phyloP scores from a whole-genome alignment of 2,797 vertebrate species.

The Clarias laeviceps region DNA sequence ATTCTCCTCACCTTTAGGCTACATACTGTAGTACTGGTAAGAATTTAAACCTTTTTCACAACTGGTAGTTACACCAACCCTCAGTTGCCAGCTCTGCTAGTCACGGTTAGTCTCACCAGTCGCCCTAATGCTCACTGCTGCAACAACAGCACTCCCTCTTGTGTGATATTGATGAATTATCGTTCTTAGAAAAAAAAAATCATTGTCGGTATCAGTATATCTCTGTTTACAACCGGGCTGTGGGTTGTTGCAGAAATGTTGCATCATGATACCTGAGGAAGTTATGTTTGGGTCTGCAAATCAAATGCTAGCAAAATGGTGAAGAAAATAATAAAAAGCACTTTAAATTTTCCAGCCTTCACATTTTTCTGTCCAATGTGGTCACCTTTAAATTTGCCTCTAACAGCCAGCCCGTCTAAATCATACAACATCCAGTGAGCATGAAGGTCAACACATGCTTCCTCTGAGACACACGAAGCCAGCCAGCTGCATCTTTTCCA shows the following conservation, averaged over 20 bases:
- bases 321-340: background rate
- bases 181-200: too few relatives aligned
- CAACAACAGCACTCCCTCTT: too few relatives aligned
- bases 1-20: too few relatives aligned
- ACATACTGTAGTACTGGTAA: too few relatives aligned
- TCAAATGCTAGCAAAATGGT: background rate
- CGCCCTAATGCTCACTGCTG: too few relatives aligned
- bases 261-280: background rate
- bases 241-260: background rate
- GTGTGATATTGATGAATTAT: too few relatives aligned
- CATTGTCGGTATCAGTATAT: too few relatives aligned
- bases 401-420: background rate
- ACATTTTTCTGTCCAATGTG: background rate
- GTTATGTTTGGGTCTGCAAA: background rate
- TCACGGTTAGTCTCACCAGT: too few relatives aligned
- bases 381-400: background rate
- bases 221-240: background rate
- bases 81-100: too few relatives aligned
- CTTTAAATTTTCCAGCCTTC: background rate
- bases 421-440: background rate
- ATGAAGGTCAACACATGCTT: background rate
- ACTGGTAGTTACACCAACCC: too few relatives aligned
- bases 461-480: background rate
- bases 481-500: background rate
- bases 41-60: too few relatives aligned